Base-by-base conservation (phyloP, 2,888 invertebrate species). In the Drosophila formosana region DNA sequence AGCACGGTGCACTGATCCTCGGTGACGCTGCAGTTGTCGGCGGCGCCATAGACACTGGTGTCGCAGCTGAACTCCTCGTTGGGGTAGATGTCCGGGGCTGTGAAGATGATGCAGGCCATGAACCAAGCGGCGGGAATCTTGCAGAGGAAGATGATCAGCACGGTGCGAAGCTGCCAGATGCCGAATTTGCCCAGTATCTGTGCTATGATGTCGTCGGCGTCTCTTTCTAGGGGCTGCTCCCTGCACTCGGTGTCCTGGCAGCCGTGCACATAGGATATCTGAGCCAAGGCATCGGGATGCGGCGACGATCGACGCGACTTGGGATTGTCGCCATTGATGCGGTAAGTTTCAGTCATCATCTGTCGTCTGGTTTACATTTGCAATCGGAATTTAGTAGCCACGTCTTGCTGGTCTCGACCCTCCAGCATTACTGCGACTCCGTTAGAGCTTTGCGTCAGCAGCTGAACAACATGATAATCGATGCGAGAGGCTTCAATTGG, bases 41-140 rank as follows among this genome's bases (percentile, higher is more conserved):
- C 60, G 0, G 37, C 58, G 0, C 66, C 72, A 46, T 76, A 66
- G 5, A 50, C 58, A 5, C 64, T 72, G 0, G 81, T 57, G 46
- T 89, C 89, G 47, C 91, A 91, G 57, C 65, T 71, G 43, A 89
- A 91, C 52, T 91, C 91, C 26, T 79, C 74, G 3, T 73, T 82
- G 0, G 91, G 84, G 65, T 90, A 82, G 2, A 93, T 82, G 26
- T 90, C 90, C 11, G 93, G 93, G 0, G 93, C 93, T 0, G 93
- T 92, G 65, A 93, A 93, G 39, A 93, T 91, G 18, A 93, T 91
- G 69, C 92, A 92, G 18, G 93, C 92, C 93, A 93, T 93, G 68
- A 93, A 93, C 93, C 93, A 93, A 4, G 93, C 93, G 3, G 93
- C 91, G 0, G 93, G 93, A 41, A 93, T 91, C 80, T 93, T 93